Base-by-base conservation (phyloP, 1,140 invertebrate species). In the Rhyacophila brunnea region DNA sequence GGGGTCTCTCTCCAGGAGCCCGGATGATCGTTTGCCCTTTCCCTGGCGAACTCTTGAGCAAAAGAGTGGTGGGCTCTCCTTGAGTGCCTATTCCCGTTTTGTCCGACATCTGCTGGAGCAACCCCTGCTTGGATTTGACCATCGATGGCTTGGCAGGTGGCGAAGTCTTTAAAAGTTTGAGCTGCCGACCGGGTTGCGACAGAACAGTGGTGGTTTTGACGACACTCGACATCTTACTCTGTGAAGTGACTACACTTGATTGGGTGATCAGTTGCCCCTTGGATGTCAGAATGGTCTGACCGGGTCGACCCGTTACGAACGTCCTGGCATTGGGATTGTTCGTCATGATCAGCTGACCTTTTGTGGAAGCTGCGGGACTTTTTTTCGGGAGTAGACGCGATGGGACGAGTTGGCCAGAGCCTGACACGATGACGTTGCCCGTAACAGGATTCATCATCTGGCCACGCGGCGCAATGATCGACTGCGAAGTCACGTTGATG, bases 181-280 rank as follows among this genome's bases (percentile, higher is more conserved):
- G 10, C 4, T 18, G 44, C 38, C 14, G 28, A 18, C 15, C 45
- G 15, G 19, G 18, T 17, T 47, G 52, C 2, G 58, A 6, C 11
- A 48, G 18, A 1, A 53, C n/a, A 34, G 58, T 50, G 0, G 49
- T 49, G 2, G 51, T 14, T 43, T 55, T 64, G 23, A 40, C 55
- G 11, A 46, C n/a, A n/a, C 45, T 49, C 0, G 51, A 18, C 1
- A 57, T 2, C 42, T 69, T 10, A 73, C 73, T 68, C 76, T 80
- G 6, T 74, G 49, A 49, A 70, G 65, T 79, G 71, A 49, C 76
- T 72, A 6, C 71, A 69, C 19, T 71, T 72, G 42, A 80, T 71
- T n/a, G 77, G 1, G 74, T 80, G 20, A 81, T 51, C 28, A 80
- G 65, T 32, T 79, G 74, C n/a, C 74, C 75, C 63, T 77, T 75